Base-by-base conservation (phyloP, 2,888 invertebrate species). In the Gnatocerus cornutus region DNA sequence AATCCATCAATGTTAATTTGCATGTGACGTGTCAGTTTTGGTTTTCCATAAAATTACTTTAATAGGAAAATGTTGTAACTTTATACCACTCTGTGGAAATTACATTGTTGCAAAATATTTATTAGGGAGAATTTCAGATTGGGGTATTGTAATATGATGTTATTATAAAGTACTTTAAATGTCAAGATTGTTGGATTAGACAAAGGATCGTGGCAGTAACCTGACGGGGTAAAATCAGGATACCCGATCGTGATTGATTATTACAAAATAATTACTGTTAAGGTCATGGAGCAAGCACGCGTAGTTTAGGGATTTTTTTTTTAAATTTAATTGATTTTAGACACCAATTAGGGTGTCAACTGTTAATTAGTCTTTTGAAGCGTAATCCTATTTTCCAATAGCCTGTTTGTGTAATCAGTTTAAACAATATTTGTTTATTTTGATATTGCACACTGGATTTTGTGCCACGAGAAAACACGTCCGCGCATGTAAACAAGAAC, bases 21-120 rank as follows among this genome's bases (percentile, higher is more conserved):
- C 14, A 16, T 53, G 33, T 53, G 33, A 33, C 53, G 37, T 53
- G 53, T 53, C 53, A 53, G 27, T 53, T 53, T 27, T 13, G 16
- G 14, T 21, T 3, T 29, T 27, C 30, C 50, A 53, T 53, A 53
- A 21, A 53, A 53, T 53, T 53, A 53, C 37, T 1, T 14, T 37
- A 37, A 33, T 9, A 33, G 33, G 3, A n/a, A 53, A 37, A 33
- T 53, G 33, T 37, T 53, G 33, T 53, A 37, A 14, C 30, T 33
- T 53, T 37, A 53, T 27, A 48, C 48, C 41, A 13, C 12, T 41
- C 6, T n/a, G 7, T 12, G n/a, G 10, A 41, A 41, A 12, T 33
- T 33, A 33, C 7, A 33, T 7, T 33, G n/a, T 33, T 9, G n/a
- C n/a, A 33, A 33, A 33, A 33, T 9, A 9, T 33, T 33, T 33